Evolutionary conservation across 1,140 invertebrate species (phyloP).

Genomic region (Ips nitidus): DNA sequence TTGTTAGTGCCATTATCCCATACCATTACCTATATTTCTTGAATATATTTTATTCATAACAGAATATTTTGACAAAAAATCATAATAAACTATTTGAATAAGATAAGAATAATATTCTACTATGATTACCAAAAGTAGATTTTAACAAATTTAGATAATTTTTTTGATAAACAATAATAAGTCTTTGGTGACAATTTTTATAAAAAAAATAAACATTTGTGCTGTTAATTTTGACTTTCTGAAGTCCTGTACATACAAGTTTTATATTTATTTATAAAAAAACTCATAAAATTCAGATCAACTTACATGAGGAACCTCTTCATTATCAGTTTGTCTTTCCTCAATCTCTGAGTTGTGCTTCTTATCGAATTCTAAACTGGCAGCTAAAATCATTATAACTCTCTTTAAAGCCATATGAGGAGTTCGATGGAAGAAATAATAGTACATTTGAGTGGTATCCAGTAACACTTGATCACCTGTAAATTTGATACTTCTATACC

Average conservation of each 20-base stretch:
- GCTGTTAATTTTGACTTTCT: too few relatives aligned
- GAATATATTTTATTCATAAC: too few relatives aligned
- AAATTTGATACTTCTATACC: constrained; percentile 97
- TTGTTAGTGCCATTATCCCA: too few relatives aligned
- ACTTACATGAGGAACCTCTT: constrained; percentile 84
- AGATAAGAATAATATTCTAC: too few relatives aligned
- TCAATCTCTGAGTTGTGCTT: constrained; percentile 92
- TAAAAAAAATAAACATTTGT: too few relatives aligned
- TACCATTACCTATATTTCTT: too few relatives aligned
- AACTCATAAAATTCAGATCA: background rate
- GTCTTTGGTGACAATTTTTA: too few relatives aligned
- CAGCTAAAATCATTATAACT: constrained; percentile 94
- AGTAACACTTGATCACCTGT: constrained; percentile 94
- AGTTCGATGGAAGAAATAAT: constrained; percentile 93
- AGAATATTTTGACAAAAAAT: too few relatives aligned
- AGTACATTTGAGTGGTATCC: constrained; percentile 95
- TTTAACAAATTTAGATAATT: too few relatives aligned
- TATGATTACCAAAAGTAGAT: too few relatives aligned
- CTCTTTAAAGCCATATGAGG: constrained; percentile 93
- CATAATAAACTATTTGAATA: too few relatives aligned
- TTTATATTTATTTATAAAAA: background rate
- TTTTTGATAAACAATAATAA: too few relatives aligned
- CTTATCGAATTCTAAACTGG: constrained; percentile 94
- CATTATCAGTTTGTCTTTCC: constrained; percentile 91
- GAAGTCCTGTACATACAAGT: background rate